These are phyloP conservation scores for Holocentrus rufus DNA, from an alignment of 2,797 vertebrate genomes.

Conservation along the genomic window DNA sequence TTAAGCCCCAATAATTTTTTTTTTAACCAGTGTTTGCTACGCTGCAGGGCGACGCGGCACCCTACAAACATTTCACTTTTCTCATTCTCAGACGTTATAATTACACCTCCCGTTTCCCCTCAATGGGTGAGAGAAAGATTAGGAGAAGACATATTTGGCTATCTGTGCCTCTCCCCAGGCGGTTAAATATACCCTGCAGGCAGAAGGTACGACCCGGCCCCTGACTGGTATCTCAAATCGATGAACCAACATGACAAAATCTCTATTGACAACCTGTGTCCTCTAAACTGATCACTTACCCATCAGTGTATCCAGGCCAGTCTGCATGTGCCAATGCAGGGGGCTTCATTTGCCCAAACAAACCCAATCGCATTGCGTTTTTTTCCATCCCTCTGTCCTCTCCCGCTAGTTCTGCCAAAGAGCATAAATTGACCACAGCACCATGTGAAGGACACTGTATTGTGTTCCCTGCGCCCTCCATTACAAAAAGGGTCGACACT, in stretches of 20 bases:
- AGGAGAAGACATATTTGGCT: slow-evolving; percentile 12
- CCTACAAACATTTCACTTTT: neutral
- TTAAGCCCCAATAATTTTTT: too few relatives aligned
- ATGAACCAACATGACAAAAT: slow-evolving; percentile 33
- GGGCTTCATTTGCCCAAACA: neutral
- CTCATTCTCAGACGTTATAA: neutral
- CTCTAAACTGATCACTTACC: slow-evolving; percentile 18
- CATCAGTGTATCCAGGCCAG: neutral
- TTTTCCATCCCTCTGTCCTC: neutral
- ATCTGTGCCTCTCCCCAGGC: neutral
- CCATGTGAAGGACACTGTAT: too few relatives aligned
- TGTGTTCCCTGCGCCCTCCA: too few relatives aligned
- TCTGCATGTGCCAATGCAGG: neutral
- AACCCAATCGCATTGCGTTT: neutral
- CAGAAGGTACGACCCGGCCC: neutral
- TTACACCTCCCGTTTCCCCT: neutral
- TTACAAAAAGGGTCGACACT: too few relatives aligned
- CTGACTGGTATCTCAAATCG: slow-evolving; percentile 28
- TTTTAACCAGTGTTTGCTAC: neutral
- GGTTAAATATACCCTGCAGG: slow-evolving; percentile 14
- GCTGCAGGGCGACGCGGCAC: neutral
- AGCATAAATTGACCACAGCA: neutral
- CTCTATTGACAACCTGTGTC: slow-evolving; percentile 28
- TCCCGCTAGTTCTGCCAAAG: neutral
- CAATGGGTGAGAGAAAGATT: neutral